Evolutionary conservation across 2,113 vertebrate genomes (phyloP), one percentile per base, ranked within the genome.

Genomic region (Seriola dumerili): DNA sequence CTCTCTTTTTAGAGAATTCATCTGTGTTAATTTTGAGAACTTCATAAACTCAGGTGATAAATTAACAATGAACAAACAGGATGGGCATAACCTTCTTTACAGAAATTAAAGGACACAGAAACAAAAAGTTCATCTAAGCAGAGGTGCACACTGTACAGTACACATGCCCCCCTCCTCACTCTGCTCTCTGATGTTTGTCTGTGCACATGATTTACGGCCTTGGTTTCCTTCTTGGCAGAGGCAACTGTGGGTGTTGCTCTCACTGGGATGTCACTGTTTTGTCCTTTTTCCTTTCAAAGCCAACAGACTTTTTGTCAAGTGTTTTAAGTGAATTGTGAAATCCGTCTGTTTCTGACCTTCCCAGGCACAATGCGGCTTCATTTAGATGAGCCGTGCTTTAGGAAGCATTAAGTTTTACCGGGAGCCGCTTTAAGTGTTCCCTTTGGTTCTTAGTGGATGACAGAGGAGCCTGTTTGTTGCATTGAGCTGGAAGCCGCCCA

Each of bases 321-420:
- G 48, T 80, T 77, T 69, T 29, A 75, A 46, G 65, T 54, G 3
- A 57, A 61, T 69, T 59, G 38, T 46, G 13, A 82, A 75, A 73
- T 10, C 46, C 1, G 69, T 17, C 19, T 32, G 19, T 23, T 25
- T 40, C 29, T 71, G 77, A 88, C 72, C 76, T 80, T 70, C 58
- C n/a, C 0, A 1, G 57, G 48, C 14, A 44, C 32, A 11, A 21
- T 46, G 38, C 57, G 3, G 67, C 61, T 63, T 72, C 3, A 36
- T 78, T 70, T 32, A n/a, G n/a, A 82, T 38, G 59, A 62, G 54
- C 52, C 4, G 42, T 23, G 63, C 16, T 62, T 58, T 29, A 29
- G 29, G 48, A 13, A 44, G 0, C 66, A 63, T 81, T 73, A 40
- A n/a, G 25, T 76, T 82, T 86, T 71, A 71, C 12, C 52, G 4